Evolutionary conservation across 2,797 vertebrate genomes (phyloP).

Genomic region (Cryptoblepharus egeriae): DNA sequence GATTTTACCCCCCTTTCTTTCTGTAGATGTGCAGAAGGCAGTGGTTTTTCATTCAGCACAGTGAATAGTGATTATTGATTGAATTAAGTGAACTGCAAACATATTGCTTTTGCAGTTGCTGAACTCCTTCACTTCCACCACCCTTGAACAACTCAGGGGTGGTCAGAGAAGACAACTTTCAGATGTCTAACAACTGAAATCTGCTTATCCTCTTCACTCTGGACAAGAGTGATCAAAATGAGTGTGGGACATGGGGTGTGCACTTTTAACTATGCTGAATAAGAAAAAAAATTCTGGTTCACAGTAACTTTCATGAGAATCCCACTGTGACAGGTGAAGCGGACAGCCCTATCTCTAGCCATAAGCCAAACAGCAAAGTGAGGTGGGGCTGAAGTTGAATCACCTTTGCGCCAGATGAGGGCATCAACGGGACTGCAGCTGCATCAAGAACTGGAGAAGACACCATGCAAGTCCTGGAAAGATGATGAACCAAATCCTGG

Average conservation of each 20-base stretch:
- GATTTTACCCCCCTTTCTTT: constrained; percentile 41
- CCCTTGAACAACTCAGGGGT: neutral
- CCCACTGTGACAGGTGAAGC: neutral
- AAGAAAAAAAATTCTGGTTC: neutral
- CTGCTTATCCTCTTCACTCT: neutral
- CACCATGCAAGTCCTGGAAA: too few species aligned
- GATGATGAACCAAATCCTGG: too few species aligned
- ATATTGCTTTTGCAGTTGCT: constrained; percentile 35
- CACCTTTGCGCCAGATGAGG: too few species aligned
- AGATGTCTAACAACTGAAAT: neutral
- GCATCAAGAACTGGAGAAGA: too few species aligned
- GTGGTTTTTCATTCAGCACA: constrained; percentile 33
- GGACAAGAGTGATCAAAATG: neutral
- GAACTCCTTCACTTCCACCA: neutral
- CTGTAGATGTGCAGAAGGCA: constrained; percentile 2
- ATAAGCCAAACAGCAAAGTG: too few species aligned
- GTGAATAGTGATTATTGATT: constrained; percentile 41
- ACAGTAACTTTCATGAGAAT: neutral
- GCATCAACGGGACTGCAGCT: too few species aligned
- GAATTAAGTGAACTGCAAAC: constrained; percentile 50
- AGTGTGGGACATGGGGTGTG: neutral
- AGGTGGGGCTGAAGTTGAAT: too few species aligned
- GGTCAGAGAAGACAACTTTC: neutral
- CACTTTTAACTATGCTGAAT: neutral
- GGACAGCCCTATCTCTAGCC: neutral